Base-by-base conservation (phyloP, 2,113 vertebrate genomes). In the Tiliqua scincoides region DNA sequence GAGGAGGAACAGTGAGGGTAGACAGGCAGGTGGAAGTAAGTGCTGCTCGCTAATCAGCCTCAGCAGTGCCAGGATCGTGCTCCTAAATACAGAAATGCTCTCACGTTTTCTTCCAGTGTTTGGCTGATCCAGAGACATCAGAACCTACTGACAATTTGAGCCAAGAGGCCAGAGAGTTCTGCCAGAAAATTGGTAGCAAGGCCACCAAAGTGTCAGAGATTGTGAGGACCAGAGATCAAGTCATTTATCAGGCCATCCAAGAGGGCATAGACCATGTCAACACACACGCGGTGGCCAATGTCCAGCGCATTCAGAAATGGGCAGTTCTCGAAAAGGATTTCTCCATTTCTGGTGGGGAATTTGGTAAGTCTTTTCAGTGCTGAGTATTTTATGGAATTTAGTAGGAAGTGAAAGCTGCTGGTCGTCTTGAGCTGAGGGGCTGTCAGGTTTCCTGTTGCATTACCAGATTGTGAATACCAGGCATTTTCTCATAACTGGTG, bases 231-330 rank as follows among this genome's bases (percentile, higher is more conserved):
- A 95, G 87, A 91, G 97, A 98, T 32, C 90, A 89, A 71, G 93
- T 92, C 0, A 93, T 98, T 86, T 96, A 97, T 78, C 93, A 78
- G 79, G 96, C 96, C 65, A 97, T 98, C 61, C 95, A 97, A 83
- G 96, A 97, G 32, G 98, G 97, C 20, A 98, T 98, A 15, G n/a
- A 90, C 89, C 95, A 88, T 43, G 97, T 98, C 87, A 98, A 98
- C 78, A 65, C 71, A 5, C 93, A 73, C 0, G 97, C 97, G 0
- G 95, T 92, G 0, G 97, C 97, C 75, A 96, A 96, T 2, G 97
- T 97, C 77, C 96, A 98, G 11, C 95, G 95, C 80, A 96, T 98
- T 87, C 96, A 98, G 74, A 99, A 98, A 91, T 98, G 98, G 97
- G 95, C 79, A 18, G 81, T 98, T 68, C 93, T 99, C 11, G 87